Conservation (phyloP, 2,888 invertebrate species). For the Nemotelus pantherinus region DNA sequence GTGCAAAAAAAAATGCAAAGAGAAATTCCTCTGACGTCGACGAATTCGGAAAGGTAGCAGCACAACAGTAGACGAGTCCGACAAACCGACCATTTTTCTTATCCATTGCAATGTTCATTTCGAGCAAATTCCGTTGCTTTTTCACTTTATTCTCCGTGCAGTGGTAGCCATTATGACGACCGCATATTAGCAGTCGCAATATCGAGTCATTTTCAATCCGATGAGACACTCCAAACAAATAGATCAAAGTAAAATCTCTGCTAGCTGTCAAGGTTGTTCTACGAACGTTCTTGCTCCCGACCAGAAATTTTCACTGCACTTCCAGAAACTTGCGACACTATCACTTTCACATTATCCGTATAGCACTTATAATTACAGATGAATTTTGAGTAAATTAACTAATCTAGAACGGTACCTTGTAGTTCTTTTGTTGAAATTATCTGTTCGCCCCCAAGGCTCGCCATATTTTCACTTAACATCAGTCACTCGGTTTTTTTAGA, state of each 20-base stretch:
- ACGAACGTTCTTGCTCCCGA: constrained; percentile 56
- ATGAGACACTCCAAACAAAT: constrained; percentile 32
- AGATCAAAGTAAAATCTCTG: constrained; percentile 26
- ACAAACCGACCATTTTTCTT: constrained; percentile 27
- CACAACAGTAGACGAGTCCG: background rate
- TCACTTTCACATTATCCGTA: constrained; percentile 38
- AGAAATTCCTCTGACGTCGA: constrained; percentile 38
- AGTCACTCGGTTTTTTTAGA: constrained; percentile 61
- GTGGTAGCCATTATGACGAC: constrained; percentile 3
- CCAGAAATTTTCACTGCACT: constrained; percentile 43
- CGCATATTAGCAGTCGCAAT: background rate
- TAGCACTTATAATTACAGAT: constrained; percentile 17
- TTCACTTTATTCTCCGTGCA: constrained; percentile 12
- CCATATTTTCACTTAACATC: constrained; percentile 64
- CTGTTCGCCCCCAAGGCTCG: constrained; percentile 66
- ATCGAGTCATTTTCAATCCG: background rate
- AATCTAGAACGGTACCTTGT: constrained; percentile 62
- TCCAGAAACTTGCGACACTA: background rate
- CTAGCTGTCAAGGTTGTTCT: constrained; percentile 57
- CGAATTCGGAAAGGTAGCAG: background rate
- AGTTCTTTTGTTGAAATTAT: constrained; percentile 63
- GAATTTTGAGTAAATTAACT: constrained; percentile 30
- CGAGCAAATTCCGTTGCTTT: constrained; percentile 12
- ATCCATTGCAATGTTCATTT: constrained; percentile 1
- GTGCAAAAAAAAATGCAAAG: constrained; percentile 20